Base-by-base conservation (phyloP, 2,888 invertebrate species). In the Eupithecia centaureata region DNA sequence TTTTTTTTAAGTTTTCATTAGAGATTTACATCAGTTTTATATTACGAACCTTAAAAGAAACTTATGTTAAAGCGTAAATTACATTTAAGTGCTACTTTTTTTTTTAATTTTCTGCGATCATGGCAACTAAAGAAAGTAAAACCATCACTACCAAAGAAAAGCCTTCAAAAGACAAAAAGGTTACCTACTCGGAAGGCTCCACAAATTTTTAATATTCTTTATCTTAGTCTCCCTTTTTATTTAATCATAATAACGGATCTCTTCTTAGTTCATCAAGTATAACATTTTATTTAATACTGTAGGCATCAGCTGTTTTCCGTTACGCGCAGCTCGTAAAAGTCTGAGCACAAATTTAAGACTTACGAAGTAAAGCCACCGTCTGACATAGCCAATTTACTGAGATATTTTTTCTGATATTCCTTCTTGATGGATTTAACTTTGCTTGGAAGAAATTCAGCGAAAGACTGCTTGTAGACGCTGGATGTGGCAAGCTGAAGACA, bases 291-390 rank as follows among this genome's bases (percentile, higher is more conserved):
- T 27, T 28, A 30, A 54, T 27, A 56, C 56, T 10, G 1, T 1
- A 27, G 15, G 52, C 27, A 52, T 56, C 61, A 51, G 61, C 32
- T 52, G 61, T 32, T 61, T 22, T 22, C 10, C n/a, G 25, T 61
- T 7, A 25, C 27, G 52, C 51, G 15, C 18, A 28, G 4, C 30
- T 61, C 52, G 25, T 61, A 61, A 61, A 61, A 51, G 25, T 12
- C 51, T 32, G 22, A 27, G 47, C 13, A 33, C 32, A 35, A 52
- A 27, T 52, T 27, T 5, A 28, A 32, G 35, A 22, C 25, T 61
- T 61, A 22, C 5, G 1, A 51, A 27, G 15, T 27, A 8, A 27
- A 52, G 25, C 38, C 38, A 3, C n/a, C 27, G 52, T 52, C 51
- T 52, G 61, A 15, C 51, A 61, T 5, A 28, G 47, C 15, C 18